phyloP scores from a whole-genome alignment of 2,113 vertebrate species.

The Peromyscus leucopus region DNA sequence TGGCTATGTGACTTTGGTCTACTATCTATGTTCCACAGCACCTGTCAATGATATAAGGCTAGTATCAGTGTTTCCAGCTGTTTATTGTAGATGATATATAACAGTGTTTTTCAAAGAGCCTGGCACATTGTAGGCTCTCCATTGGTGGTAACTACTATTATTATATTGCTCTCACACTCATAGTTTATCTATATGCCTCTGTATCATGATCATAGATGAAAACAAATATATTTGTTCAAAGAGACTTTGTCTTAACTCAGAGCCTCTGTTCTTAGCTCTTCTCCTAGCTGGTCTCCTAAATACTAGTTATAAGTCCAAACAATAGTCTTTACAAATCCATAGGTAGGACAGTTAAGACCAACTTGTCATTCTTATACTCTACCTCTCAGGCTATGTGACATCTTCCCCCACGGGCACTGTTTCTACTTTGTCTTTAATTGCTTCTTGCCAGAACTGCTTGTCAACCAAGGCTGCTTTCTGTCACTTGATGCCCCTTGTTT shows the following conservation, averaged over 20 bases:
- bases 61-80: neutral
- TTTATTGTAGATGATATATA: neutral
- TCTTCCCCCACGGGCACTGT: neutral
- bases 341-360: neutral
- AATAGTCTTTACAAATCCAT: neutral
- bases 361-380: conserved; percentile 17
- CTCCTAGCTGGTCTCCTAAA: neutral
- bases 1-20: neutral
- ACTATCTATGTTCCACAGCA: too few relatives aligned
- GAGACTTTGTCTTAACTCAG: neutral
- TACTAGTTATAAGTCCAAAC: neutral
- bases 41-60: neutral
- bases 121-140: neutral
- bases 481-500: conserved; percentile 41
- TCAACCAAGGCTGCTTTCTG: conserved; percentile 56
- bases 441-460: conserved; percentile 31
- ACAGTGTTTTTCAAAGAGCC: neutral
- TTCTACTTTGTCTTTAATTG: conserved; percentile 63
- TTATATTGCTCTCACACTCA: neutral
- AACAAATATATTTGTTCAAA: neutral
- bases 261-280: neutral
- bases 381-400: conserved; percentile 3
- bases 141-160: neutral
- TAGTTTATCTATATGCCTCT: neutral
- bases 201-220: neutral